Evolutionary conservation across 2,113 vertebrate species (phyloP).

Genomic region (Nothoprocta perdicaria): DNA sequence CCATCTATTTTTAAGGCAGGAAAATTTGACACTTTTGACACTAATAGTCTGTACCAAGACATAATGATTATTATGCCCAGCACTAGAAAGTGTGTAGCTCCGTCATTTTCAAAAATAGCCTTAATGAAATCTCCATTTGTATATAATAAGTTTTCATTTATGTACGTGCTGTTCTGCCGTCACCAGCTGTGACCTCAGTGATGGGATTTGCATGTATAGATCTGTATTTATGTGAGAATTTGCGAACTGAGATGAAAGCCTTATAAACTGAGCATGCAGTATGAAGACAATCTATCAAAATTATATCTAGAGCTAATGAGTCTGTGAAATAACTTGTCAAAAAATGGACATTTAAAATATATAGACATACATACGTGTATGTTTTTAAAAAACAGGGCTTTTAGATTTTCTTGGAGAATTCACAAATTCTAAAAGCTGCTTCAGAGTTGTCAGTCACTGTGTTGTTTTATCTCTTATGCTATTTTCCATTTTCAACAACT

Average conservation of each 20-base stretch:
- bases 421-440: neutral
- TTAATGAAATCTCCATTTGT: neutral
- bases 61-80: neutral
- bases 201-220: neutral
- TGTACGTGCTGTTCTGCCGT: neutral
- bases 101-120: neutral
- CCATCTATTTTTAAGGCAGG: neutral
- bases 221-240: neutral
- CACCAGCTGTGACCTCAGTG: neutral
- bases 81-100: neutral
- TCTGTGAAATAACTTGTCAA: neutral
- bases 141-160: neutral
- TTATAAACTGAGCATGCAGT: neutral
- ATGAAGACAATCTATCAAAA: neutral
- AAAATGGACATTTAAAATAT: neutral
- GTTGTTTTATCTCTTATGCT: neutral
- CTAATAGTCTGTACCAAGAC: neutral
- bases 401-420: neutral
- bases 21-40: neutral
- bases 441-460: neutral
- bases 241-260: neutral
- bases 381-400: neutral
- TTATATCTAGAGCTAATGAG: neutral
- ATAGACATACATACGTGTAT: too few species aligned
- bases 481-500: constrained; percentile 8